phyloP scores from a whole-genome alignment of 2,113 vertebrate genomes.

The Gnathonemus echidnorhynchus region DNA sequence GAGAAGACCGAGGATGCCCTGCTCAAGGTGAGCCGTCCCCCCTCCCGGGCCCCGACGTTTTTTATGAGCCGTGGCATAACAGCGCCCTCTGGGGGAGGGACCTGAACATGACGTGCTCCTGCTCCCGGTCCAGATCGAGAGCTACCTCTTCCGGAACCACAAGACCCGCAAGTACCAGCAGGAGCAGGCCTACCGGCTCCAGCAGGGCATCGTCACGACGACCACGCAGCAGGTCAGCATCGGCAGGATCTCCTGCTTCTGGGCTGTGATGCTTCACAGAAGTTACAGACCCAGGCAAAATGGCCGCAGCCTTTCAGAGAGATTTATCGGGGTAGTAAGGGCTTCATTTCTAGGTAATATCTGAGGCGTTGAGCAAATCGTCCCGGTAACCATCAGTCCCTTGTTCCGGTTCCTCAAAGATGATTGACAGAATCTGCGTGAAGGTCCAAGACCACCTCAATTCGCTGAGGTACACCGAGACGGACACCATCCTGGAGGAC shows the following conservation, averaged over 20 bases:
- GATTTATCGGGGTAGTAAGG: neutral
- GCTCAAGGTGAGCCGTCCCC: conserved; percentile 70
- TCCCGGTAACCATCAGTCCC: neutral
- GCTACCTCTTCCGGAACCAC: conserved; percentile 89
- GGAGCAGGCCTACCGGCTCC: conserved; percentile 90
- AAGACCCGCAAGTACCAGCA: conserved; percentile 91
- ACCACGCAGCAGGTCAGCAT: conserved; percentile 85
- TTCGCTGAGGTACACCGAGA: conserved; percentile 78
- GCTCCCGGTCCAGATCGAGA: conserved; percentile 78
- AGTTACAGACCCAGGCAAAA: neutral
- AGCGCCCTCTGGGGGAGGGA: neutral
- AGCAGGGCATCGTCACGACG: conserved; percentile 93
- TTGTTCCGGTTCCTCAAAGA: conserved; percentile 51
- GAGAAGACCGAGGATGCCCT: conserved; percentile 95
- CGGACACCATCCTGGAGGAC: conserved; percentile 79
- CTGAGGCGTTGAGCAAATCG: neutral
- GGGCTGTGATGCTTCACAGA: neutral
- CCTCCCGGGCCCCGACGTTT: neutral
- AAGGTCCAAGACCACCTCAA: conserved; percentile 97
- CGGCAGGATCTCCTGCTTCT: neutral
- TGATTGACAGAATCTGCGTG: conserved; percentile 95
- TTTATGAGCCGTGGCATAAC: neutral
- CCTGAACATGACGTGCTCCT: neutral
- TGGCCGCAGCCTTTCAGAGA: neutral
- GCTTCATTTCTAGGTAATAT: neutral